A percentile compares a stretch with the other conserved stretches of the same genome.
phyloP scores from a whole-genome alignment of 2,113 vertebrate species.

The Nothoprocta pentlandii region DNA sequence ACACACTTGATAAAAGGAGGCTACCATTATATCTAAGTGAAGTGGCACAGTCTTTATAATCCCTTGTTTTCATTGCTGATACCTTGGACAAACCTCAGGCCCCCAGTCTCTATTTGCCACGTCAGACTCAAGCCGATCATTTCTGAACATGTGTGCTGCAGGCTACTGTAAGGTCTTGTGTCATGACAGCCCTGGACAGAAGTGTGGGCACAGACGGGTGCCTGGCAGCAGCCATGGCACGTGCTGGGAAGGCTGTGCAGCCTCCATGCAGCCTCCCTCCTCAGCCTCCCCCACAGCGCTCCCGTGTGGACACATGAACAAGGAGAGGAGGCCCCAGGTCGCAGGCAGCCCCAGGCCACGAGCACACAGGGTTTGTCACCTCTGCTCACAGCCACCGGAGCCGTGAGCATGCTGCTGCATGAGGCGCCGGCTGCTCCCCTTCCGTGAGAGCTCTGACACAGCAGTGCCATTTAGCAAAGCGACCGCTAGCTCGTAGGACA shows the following conservation, averaged over 20 bases:
- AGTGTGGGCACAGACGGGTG: background rate
- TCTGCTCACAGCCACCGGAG: background rate
- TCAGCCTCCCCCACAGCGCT: fast-evolving
- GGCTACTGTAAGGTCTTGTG: too few species aligned
- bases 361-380: background rate
- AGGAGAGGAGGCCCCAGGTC: background rate
- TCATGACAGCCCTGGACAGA: background rate
- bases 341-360: background rate
- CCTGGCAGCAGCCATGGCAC: too few species aligned
- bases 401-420: fast-evolving
- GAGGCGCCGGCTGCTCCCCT: background rate
- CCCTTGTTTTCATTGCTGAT: too few species aligned
- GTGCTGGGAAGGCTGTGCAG: background rate
- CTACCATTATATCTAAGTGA: too few species aligned
- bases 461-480: background rate
- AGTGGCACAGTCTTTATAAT: too few species aligned
- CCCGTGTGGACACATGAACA: fast-evolving
- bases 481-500: background rate
- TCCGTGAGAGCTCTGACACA: fast-evolving
- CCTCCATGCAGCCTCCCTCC: background rate
- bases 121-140: too few species aligned
- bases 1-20: too few species aligned
- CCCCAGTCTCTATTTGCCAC: too few species aligned
- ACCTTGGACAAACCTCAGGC: too few species aligned
- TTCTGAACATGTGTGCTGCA: too few species aligned